Base-by-base conservation (phyloP, 2,797 vertebrate species). In the Mormyrops boulengeri region DNA sequence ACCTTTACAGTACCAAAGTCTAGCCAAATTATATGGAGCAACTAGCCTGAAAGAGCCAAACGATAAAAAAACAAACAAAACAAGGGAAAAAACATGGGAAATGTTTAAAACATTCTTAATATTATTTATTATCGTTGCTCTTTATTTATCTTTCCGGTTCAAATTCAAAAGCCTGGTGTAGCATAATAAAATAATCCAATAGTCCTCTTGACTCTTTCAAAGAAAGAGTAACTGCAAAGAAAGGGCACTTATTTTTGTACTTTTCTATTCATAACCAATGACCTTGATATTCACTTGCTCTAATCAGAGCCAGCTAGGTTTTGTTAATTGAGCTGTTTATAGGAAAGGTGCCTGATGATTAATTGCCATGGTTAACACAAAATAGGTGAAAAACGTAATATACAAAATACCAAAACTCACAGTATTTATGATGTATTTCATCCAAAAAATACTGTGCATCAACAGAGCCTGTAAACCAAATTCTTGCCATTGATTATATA, bases 291-390 rank as follows among this genome's bases (percentile, higher is more conserved):
- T 14, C 30, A 9, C 30, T 38, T 11, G 8, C 22, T 73, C 0
- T 14, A 73, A 73, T 11, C 66, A 38, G 57, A 38, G 49, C 50
- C 30, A 73, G 30, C 66, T 38, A 22, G 8, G 7, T 34, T 34
- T 9, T 22, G 11, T 69, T 69, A 69, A 49, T 57, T 55, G 30
- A 55, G 19, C 90, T 89, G 90, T 90, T 92, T 88, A 91, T 92
- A 90, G 91, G 52, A 87, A 19, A 0, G 3, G 3, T 12, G 92
- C 50, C 88, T 53, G 44, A 2, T 92, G 86, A 62, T 52, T 3
- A 47, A 22, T 9, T 30, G 12, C 86, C 11, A 38, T 8, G 30
- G n/a, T 53, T 2, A 44, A 93, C 95, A 5, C 92, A 94, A 94
- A 95, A 93, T 34, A 11, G 19, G 5, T 6, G 17, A 60, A 60